Base-by-base conservation (phyloP, 2,888 invertebrate genomes). In the Cheilosia urbana region DNA sequence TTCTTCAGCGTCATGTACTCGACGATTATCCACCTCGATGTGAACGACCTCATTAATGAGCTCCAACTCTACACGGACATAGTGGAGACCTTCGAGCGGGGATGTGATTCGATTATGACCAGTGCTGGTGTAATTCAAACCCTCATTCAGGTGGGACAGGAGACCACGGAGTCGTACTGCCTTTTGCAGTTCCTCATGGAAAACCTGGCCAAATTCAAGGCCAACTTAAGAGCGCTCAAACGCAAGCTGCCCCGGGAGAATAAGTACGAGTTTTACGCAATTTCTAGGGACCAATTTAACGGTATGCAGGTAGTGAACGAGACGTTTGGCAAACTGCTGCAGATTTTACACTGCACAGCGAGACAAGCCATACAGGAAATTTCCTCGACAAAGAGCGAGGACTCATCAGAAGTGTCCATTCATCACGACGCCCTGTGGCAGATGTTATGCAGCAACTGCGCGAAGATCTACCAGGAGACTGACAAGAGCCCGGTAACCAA, bases 1-100 rank as follows among this genome's bases (percentile, higher is more conserved):
- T 98, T 97, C 91, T 96, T 98, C 89, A 95, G 95, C 89, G 96
- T 96, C 3, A 95, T 97, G 93, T 97, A 96, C 92, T 94, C 95
- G 0, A 95, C 96, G 19, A 93, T 97, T 0, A 95, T 96, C 47
- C 93, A 96, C 34, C 93, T 98, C 85, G 94, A 94, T 1, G 90
- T 92, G 4, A 93, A 93, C 81, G 93, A 93, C n/a, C 91, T 94
- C 37, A 91, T 94, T 21, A 94, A 94, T 91, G 96, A 96, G 88
- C 95, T 95, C 4, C 94, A 94, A 79, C 92, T 96, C 73, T 93
- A 97, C 60, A 88, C 88, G 1, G 90, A 91, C 1, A 88, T 90
- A 2, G 89, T 91, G 2, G 91, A 94, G 88, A 93, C 95, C 5
- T 93, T 96, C 42, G 93, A 94, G 37, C 94, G 95, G 68, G 95